These are phyloP conservation scores for Dexiosoma caninum DNA, from an alignment of 2,888 invertebrate species.

Conservation along the genomic window DNA sequence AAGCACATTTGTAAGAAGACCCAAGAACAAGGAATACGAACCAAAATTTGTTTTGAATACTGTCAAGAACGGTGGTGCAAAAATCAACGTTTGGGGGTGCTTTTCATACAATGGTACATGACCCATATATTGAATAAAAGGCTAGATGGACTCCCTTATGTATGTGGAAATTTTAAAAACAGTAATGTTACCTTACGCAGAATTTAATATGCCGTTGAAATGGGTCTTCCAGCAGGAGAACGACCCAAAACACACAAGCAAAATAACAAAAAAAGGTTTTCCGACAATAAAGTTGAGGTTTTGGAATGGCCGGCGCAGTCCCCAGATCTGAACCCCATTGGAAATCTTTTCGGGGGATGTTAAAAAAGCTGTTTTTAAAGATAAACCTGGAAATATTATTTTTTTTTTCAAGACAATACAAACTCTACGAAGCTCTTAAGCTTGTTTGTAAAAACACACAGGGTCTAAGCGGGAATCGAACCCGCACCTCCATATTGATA, in stretches of 20 bases:
- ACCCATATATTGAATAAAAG: background rate
- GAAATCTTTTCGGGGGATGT: background rate
- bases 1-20: background rate
- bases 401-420: too few species aligned
- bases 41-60: background rate
- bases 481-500: too few species aligned
- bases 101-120: constrained; percentile 15
- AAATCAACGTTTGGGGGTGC: constrained; percentile 19
- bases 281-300: background rate
- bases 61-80: constrained; percentile 13
- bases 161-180: constrained; percentile 5
- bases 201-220: too few species aligned
- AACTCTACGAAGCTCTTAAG: too few species aligned
- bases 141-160: background rate
- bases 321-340: background rate
- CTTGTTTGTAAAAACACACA: too few species aligned
- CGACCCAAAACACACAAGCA: background rate
- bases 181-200: background rate
- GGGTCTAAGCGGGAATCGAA: too few species aligned
- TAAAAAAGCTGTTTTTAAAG: background rate
- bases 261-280: background rate
- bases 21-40: background rate
- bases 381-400: background rate
- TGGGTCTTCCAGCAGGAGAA: background rate
- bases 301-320: too few species aligned